Conservation (phyloP, 2,888 invertebrate genomes). For the Junonia oenone region DNA sequence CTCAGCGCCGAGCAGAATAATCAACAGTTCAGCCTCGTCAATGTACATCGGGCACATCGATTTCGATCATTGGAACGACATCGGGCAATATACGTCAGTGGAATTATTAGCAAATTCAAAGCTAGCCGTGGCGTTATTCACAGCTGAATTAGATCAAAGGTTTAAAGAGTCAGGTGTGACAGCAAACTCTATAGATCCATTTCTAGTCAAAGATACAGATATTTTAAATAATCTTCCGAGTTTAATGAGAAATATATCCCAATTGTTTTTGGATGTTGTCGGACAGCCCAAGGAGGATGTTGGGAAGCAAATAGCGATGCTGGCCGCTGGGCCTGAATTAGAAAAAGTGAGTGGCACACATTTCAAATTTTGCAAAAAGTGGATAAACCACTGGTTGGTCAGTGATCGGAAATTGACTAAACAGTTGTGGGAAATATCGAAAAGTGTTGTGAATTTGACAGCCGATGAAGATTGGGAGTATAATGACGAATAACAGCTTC, state of each 20-base stretch:
- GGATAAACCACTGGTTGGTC: conserved; percentile 54
- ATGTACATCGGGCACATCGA: conserved; percentile 71
- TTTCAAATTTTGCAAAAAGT: conserved; percentile 55
- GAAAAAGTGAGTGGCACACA: conserved; percentile 48
- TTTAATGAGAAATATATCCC: conserved; percentile 38
- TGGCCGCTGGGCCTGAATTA: conserved; percentile 52
- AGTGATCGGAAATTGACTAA: conserved; percentile 42
- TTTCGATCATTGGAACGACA: conserved; percentile 59
- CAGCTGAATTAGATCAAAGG: conserved; percentile 76
- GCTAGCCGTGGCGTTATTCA: conserved; percentile 82
- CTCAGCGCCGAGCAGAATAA: conserved; percentile 80
- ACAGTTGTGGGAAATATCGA: conserved; percentile 54
- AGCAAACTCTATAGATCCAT: conserved; percentile 82
- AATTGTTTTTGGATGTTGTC: conserved; percentile 45
- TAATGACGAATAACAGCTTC: neutral
- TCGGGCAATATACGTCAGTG: conserved; percentile 48
- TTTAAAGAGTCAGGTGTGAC: conserved; percentile 80
- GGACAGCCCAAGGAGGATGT: conserved; percentile 58
- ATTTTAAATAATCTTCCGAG: conserved; percentile 45
- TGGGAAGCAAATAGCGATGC: conserved; percentile 51
- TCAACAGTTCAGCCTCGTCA: conserved; percentile 82
- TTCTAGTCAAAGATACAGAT: conserved; percentile 55
- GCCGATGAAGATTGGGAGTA: conserved; percentile 54
- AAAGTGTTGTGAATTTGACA: conserved; percentile 50
- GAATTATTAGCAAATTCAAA: conserved; percentile 65